phyloP scores from a whole-genome alignment of 1,140 invertebrate genomes.

The Eubasilissa regina region DNA sequence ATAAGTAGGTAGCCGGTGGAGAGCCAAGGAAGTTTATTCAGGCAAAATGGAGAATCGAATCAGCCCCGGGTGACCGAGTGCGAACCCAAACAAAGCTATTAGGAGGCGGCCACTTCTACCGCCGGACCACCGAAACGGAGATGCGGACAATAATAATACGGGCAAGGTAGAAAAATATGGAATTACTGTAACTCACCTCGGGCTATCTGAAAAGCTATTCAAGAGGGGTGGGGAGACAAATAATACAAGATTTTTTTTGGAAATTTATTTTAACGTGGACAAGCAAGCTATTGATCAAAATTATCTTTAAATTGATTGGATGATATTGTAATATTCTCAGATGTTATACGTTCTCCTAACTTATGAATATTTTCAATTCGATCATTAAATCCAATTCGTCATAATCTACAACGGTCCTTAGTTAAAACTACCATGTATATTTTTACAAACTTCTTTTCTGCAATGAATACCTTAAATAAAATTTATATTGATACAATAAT shows the following conservation, averaged over 20 bases:
- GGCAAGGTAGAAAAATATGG: slow-evolving; percentile 15
- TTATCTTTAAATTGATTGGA: too few species aligned
- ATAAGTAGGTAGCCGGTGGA: neutral
- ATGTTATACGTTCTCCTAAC: too few species aligned
- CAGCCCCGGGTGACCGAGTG: slow-evolving; percentile 24
- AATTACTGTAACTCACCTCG: neutral
- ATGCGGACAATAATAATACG: slow-evolving; percentile 24
- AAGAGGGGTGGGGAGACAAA: neutral
- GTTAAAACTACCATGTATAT: too few species aligned
- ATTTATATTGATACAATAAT: too few species aligned
- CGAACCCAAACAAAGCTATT: slow-evolving; percentile 58
- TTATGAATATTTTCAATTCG: too few species aligned
- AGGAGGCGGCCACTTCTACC: slow-evolving; percentile 32
- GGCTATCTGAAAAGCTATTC: neutral
- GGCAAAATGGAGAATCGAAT: slow-evolving; percentile 37
- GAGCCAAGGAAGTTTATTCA: slow-evolving; percentile 4
- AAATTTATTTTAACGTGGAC: too few species aligned
- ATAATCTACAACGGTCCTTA: too few species aligned
- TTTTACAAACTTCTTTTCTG: too few species aligned
- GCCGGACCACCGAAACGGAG: slow-evolving; percentile 40
- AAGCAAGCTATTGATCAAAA: too few species aligned
- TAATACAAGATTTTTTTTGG: neutral
- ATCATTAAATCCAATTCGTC: too few species aligned
- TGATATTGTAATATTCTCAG: too few species aligned
- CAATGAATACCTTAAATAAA: too few species aligned